Evolutionary conservation across 2,113 vertebrate genomes (phyloP), one percentile per base, ranked within the genome.

Genomic region (Cnemophilus loriae): DNA sequence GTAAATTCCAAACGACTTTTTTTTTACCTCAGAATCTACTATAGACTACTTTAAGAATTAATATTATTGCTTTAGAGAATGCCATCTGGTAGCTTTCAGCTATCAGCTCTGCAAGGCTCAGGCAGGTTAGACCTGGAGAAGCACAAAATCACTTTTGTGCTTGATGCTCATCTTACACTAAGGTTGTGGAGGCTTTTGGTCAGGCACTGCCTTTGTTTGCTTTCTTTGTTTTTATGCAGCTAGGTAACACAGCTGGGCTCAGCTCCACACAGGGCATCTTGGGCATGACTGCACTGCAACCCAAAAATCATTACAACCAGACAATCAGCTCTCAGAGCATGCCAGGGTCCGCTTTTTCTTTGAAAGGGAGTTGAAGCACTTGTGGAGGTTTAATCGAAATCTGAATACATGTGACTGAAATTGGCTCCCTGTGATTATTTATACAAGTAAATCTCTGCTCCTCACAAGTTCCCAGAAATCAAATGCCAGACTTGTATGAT

Each of bases 401-500:
- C 88, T 89, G 95, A 96, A 96, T 96, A 86, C 80, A 35, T 89
- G 90, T 86, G 93, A 84, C 88, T 79, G 92, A 94, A 95, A 92
- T 90, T 90, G 85, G 50, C 88, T 90, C 37, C 73, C 80, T 89
- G 77, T 95, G 88, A 78, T 92, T 96, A 94, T 96, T 96, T 95
- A 82, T 95, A 93, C 83, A 93, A 94, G 93, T 90, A 96, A 96
- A 92, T 75, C 88, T 94, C 85, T 81, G 73, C 90, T 92, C 79
- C 92, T 90, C 73, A 84, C 80, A 90, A 81, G 57, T 86, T 94
- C 85, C 85, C 92, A 92, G 92, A 89, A 94, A 95, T 93, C 76
- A 96, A 95, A 96, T 86, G 83, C 90, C 88, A 96, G 74, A 55
- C 53, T 86, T 68, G 69, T 82, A 67, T 71, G 90, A 90, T 87